These are phyloP conservation scores for Thalassoma bifasciatum DNA, from an alignment of 2,113 vertebrate species.

Conservation along the genomic window DNA sequence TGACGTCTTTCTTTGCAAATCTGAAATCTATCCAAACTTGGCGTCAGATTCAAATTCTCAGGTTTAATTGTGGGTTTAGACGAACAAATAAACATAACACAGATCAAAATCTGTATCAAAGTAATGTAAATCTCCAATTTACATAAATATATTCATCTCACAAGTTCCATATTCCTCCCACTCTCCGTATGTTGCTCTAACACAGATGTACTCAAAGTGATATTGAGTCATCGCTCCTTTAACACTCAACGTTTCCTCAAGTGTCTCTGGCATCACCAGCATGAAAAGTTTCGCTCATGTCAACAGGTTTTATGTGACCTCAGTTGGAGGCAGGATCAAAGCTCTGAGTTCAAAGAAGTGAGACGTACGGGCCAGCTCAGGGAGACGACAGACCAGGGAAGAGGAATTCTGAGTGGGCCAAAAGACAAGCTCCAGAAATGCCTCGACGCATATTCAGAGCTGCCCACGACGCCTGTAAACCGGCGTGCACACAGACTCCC, in stretches of 20 bases:
- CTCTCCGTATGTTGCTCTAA: conserved; percentile 28
- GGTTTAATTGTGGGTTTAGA: background rate
- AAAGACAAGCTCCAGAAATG: conserved; percentile 70
- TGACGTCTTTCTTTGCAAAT: conserved; percentile 4
- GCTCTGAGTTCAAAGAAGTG: conserved; percentile 10
- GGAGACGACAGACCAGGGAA: conserved; percentile 27
- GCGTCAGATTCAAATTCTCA: background rate
- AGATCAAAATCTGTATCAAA: conserved; percentile 17
- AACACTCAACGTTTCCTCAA: background rate
- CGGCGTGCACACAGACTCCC: conserved; percentile 64
- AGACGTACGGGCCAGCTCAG: conserved; percentile 14
- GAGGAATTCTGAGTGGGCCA: conserved; percentile 83
- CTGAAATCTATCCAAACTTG: conserved; percentile 1
- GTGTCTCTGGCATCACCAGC: background rate
- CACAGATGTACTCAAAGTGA: conserved; percentile 17
- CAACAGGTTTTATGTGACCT: conserved; percentile 25
- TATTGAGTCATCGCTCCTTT: conserved; percentile 39
- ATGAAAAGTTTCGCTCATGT: conserved; percentile 19
- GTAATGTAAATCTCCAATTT: conserved; percentile 31
- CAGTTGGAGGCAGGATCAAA: conserved; percentile 16
- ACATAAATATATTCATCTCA: conserved; percentile 25
- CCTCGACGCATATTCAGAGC: conserved; percentile 79
- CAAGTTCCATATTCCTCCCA: conserved; percentile 38
- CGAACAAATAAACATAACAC: background rate
- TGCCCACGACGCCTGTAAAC: conserved; percentile 76